Base-by-base conservation (phyloP, 2,888 invertebrate species). In the Ommatoiulus sabulosus region DNA sequence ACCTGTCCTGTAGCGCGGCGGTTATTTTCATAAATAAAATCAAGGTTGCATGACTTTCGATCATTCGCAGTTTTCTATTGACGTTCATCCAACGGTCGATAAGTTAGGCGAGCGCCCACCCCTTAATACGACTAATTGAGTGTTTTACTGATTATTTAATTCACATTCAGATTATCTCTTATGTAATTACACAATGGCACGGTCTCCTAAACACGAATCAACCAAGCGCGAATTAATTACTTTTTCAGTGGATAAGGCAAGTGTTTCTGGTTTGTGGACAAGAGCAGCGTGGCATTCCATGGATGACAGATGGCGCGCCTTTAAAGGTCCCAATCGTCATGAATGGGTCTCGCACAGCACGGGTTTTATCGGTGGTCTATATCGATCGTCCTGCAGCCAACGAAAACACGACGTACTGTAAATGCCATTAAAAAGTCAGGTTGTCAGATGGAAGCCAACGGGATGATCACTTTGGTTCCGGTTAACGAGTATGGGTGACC, bases 131-230 rank as follows among this genome's bases (percentile, higher is more conserved):
- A 8, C 72, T 72, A 72, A 72, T 72, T 72, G 72, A 72, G 72
- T 72, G 72, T 72, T 72, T 72, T 10, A 24, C 72, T 72, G 20
- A 72, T 72, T 72, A 24, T 72, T 72, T 72, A 72, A 72, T 72
- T 72, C 72, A 8, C 20, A 72, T 72, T 72, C 8, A 72, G 8
- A 24, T 72, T 72, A 72, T 72, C 72, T 72, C 24, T 4, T 72
- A 24, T 20, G 72, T 72, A 72, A 72, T 72, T 24, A 72, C 20
- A 72, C 24, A 72, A 72, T 72, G 72, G 8, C 72, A 24, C 24
- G 72, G 72, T 72, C 20, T 24, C 24, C 24, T 24, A 72, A 72
- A 20, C 72, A 63, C 63, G 17, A 63, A n/a, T n/a, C 63, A 72
- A 72, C 72, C 20, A 24, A 72, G 72, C 20, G 10, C 24, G 72